These are phyloP conservation scores for Ivindomyrus marchei DNA, from an alignment of 2,113 vertebrate species.

Conservation along the genomic window DNA sequence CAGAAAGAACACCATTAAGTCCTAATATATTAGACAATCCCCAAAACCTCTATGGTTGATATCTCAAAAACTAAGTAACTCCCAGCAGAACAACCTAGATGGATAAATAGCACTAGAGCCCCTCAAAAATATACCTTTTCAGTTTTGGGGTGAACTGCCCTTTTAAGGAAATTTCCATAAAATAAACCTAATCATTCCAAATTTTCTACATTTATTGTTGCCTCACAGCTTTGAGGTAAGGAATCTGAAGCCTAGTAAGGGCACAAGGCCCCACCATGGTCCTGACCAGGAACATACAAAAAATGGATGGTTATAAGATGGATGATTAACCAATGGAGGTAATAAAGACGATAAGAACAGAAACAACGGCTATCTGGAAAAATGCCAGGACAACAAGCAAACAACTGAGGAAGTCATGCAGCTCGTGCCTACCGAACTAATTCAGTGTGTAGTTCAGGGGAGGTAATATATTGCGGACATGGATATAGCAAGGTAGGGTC, in stretches of 20 bases:
- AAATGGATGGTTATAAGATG: not conserved
- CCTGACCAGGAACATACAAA: not conserved
- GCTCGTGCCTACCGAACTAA: slow-evolving; percentile 73
- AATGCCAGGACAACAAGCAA: not conserved
- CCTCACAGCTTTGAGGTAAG: not conserved
- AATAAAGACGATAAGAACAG: not conserved
- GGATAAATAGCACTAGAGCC: not conserved
- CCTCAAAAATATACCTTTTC: not conserved
- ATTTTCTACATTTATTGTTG: not conserved
- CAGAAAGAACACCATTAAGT: not conserved
- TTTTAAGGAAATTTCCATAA: not conserved
- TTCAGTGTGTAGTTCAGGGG: slow-evolving; percentile 83
- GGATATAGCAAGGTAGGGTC: slow-evolving; percentile 41
- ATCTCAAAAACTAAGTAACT: not conserved
- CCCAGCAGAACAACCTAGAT: not conserved
- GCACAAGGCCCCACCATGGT: not conserved
- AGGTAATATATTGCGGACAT: slow-evolving; percentile 61
- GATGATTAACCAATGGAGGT: not conserved
- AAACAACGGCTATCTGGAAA: not conserved
- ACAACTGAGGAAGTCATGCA: not conserved
- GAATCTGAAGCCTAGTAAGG: not conserved
- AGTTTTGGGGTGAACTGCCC: not conserved
- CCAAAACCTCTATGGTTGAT: not conserved
- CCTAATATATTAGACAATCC: not conserved
- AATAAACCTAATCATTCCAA: slow-evolving; percentile 2